Evolutionary conservation across 2,888 invertebrate genomes (phyloP).

Genomic region (Oligia strigilis): DNA sequence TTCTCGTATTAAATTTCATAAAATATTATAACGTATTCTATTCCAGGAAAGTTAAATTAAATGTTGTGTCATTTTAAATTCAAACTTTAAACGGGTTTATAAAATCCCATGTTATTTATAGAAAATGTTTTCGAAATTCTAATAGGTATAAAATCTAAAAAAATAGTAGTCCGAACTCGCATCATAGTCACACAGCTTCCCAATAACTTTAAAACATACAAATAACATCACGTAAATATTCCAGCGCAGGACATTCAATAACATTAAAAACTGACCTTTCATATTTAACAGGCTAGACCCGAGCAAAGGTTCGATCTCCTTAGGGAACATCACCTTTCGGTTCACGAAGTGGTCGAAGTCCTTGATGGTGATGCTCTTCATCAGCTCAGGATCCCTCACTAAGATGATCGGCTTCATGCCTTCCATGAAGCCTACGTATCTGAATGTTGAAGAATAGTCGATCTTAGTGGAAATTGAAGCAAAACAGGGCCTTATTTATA

Average conservation of each 20-base stretch:
- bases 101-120: not conserved
- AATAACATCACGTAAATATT: not conserved
- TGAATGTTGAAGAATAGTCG: conserved; percentile 60
- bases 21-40: not conserved
- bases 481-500: not conserved
- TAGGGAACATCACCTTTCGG: conserved; percentile 78
- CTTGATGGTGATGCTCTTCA: conserved; percentile 88
- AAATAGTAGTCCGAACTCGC: not conserved
- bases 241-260: not conserved
- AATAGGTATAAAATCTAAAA: not conserved
- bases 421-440: conserved; percentile 84
- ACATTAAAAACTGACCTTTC: conserved; percentile 71
- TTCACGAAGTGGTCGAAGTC: conserved; percentile 90
- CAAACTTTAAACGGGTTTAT: conserved; percentile 5
- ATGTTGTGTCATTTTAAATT: conserved; percentile 1
- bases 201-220: not conserved
- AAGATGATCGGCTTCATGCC: conserved; percentile 80
- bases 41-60: conserved; percentile 8
- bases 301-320: conserved; percentile 81
- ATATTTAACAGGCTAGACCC: conserved; percentile 74
- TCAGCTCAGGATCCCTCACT: conserved; percentile 87
- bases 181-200: not conserved
- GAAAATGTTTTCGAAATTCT: not conserved
- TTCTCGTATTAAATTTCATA: not conserved
- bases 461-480: not conserved